A percentile compares a stretch with the other conserved stretches of the same genome.
phyloP scores from a whole-genome alignment of 2,113 vertebrate genomes.

The Heteronetta atricapilla region DNA sequence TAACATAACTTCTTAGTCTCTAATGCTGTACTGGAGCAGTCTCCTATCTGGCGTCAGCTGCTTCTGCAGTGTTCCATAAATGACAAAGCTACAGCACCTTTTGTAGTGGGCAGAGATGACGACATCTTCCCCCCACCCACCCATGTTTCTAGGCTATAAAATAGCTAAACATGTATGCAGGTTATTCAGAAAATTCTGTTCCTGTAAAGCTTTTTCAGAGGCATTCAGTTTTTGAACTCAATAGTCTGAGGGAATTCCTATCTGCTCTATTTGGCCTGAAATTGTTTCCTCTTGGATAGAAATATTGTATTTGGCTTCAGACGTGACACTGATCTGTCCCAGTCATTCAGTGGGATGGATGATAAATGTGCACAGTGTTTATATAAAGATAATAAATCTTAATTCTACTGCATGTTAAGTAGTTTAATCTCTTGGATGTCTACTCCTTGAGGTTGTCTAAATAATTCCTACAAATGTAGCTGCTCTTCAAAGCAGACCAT shows the following conservation, averaged over 20 bases:
- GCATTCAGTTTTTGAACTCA: not conserved
- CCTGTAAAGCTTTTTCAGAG: conserved; percentile 26
- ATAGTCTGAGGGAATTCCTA: not conserved
- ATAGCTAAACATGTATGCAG: not conserved
- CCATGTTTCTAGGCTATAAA: conserved; percentile 9
- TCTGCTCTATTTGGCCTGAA: conserved; percentile 12
- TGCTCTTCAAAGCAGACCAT: conserved; percentile 46
- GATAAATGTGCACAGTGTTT: conserved; percentile 44
- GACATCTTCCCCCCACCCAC: not conserved
- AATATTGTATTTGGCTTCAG: conserved; percentile 4
- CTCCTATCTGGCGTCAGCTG: not conserved
- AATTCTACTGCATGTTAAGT: not conserved
- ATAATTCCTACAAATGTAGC: conserved; percentile 31
- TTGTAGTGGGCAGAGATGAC: not conserved
- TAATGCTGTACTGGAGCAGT: not conserved
- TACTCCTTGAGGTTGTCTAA: conserved; percentile 10
- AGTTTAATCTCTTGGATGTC: conserved; percentile 42
- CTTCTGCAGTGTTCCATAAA: not conserved
- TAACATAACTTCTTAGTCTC: not conserved
- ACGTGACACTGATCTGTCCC: conserved; percentile 3
- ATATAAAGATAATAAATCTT: conserved; percentile 18
- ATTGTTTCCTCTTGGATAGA: conserved; percentile 35
- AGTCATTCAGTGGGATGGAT: not conserved
- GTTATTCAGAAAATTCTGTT: not conserved
- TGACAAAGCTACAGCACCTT: not conserved